phyloP scores from a whole-genome alignment of 1,140 invertebrate species.

The Cepaea nemoralis region DNA sequence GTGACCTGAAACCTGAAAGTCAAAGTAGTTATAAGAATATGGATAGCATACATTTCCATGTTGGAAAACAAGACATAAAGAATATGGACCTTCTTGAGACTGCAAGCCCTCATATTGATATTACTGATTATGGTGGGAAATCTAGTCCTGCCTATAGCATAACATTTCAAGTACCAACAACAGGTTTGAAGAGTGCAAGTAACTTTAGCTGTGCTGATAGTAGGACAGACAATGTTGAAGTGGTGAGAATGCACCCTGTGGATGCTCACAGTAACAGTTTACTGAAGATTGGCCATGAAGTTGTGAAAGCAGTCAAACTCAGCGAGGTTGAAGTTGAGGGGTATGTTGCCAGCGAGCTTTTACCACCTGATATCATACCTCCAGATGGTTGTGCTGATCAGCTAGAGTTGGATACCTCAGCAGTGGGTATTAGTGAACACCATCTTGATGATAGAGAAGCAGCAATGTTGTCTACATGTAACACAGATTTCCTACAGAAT shows the following conservation, averaged over 20 bases:
- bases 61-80: constrained; percentile 46
- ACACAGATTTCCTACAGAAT: constrained; percentile 37
- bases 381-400: constrained; percentile 24
- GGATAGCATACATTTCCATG: not conserved
- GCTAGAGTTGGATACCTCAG: constrained; percentile 28
- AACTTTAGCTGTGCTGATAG: constrained; percentile 41
- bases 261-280: constrained; percentile 67
- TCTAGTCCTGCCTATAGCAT: constrained; percentile 53
- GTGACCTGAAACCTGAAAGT: not conserved
- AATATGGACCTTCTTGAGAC: constrained; percentile 30
- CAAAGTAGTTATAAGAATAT: not conserved
- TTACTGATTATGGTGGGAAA: not conserved
- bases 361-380: not conserved
- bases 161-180: constrained; percentile 64
- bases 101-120: not conserved
- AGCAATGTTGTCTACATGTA: not conserved
- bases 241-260: constrained; percentile 67
- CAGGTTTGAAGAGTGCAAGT: constrained; percentile 62
- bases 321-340: constrained; percentile 47
- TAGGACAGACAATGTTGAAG: constrained; percentile 44
- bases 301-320: constrained; percentile 56
- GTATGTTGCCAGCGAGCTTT: not conserved
- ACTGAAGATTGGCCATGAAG: constrained; percentile 65
- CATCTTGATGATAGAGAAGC: not conserved
- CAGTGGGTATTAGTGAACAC: not conserved